phyloP scores from a whole-genome alignment of 1,140 invertebrate species.

The Megathymus violae region DNA sequence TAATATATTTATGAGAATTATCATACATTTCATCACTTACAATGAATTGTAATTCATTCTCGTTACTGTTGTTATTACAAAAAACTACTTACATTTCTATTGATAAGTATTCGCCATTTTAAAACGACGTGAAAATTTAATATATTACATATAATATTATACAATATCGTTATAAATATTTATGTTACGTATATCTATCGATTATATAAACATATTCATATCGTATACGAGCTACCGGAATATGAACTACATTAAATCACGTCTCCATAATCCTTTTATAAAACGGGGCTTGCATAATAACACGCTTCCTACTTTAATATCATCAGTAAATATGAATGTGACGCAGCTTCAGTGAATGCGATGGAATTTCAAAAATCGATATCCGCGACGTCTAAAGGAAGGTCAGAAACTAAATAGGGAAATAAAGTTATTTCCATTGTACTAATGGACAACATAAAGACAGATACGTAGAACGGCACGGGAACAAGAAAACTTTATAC shows the following conservation, averaged over 20 bases:
- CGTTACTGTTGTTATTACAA: too few relatives aligned
- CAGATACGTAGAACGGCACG: constrained; percentile 13
- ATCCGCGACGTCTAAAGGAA: background rate
- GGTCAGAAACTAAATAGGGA: background rate
- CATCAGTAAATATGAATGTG: background rate
- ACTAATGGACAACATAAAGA: constrained; percentile 29
- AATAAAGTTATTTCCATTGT: constrained; percentile 26
- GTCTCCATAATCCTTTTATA: background rate
- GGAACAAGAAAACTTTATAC: constrained; percentile 35
- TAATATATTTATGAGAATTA: too few relatives aligned
- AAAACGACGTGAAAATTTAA: too few relatives aligned
- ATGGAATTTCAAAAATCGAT: background rate
- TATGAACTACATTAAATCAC: background rate
- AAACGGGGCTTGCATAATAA: background rate
- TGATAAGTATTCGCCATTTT: too few relatives aligned
- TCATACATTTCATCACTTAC: too few relatives aligned
- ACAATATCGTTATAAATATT: background rate
- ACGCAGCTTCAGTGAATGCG: background rate
- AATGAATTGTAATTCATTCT: too few relatives aligned
- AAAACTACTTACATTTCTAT: too few relatives aligned
- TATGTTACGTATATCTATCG: background rate
- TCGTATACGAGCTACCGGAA: background rate
- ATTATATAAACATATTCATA: background rate
- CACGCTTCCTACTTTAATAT: background rate
- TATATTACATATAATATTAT: too few relatives aligned